Evolutionary conservation across 2,797 vertebrate genomes (phyloP).

Genomic region (Fundulus diaphanus): DNA sequence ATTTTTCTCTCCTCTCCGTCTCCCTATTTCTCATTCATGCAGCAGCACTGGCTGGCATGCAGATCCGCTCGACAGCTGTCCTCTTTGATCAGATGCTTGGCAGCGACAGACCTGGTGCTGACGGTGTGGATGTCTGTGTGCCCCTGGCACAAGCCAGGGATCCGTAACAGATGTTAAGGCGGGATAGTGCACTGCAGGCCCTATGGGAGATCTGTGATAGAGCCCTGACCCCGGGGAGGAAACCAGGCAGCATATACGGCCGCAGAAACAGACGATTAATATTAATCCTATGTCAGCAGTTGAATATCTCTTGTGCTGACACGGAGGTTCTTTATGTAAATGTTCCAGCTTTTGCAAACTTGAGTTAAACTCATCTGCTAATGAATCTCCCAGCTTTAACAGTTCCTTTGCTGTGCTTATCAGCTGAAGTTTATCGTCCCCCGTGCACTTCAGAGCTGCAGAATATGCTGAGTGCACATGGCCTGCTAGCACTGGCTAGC

Average conservation of each 20-base stretch:
- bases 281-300: slow-evolving; percentile 45
- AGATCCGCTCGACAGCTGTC: slow-evolving; percentile 64
- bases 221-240: slow-evolving; percentile 32
- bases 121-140: slow-evolving; percentile 49
- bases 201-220: slow-evolving; percentile 21
- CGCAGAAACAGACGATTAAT: slow-evolving; percentile 33
- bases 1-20: slow-evolving; percentile 1
- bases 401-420: slow-evolving; percentile 53
- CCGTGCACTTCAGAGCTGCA: slow-evolving; percentile 35
- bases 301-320: slow-evolving; percentile 60
- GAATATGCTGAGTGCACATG: slow-evolving; percentile 63
- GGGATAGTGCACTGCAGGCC: slow-evolving; percentile 29
- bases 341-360: slow-evolving; percentile 37
- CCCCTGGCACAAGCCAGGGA: slow-evolving; percentile 54
- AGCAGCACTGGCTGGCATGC: slow-evolving; percentile 46
- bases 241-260: slow-evolving; percentile 31
- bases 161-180: slow-evolving; percentile 69
- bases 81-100: slow-evolving; percentile 74
- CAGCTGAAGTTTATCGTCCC: slow-evolving; percentile 57
- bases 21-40: slow-evolving; percentile 56
- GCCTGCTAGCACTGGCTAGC: slow-evolving; percentile 52
- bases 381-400: slow-evolving; percentile 53
- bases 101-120: slow-evolving; percentile 30
- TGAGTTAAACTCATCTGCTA: slow-evolving; percentile 36
- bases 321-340: slow-evolving; percentile 45